Conservation (phyloP, 2,888 invertebrate genomes). For the Torymus tubicola region DNA sequence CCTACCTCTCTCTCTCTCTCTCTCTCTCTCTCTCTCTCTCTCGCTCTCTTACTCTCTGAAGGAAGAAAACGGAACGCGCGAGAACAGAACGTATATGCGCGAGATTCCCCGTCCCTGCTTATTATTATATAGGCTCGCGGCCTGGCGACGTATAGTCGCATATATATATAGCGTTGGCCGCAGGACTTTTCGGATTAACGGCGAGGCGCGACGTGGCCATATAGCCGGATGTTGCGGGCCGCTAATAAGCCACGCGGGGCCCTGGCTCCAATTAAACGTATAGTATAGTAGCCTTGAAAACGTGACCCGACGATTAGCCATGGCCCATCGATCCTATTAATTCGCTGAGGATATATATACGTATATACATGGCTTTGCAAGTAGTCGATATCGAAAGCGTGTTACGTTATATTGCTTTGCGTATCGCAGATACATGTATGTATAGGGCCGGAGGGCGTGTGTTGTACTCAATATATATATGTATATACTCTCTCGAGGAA, state of each 20-base stretch:
- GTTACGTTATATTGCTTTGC: no score
- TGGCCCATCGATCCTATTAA: constrained; percentile 69
- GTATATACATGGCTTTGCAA: neutral
- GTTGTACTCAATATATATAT: no score
- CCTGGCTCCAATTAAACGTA: constrained; percentile 74
- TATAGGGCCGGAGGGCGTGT: no score
- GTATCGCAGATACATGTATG: no score
- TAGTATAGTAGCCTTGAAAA: constrained; percentile 64
- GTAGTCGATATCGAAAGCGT: no score
- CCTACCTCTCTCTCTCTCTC: constrained; percentile 70
- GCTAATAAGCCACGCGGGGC: constrained; percentile 73
- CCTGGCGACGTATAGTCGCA: constrained; percentile 64
- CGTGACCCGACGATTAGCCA: constrained; percentile 69
- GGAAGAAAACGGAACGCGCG: constrained; percentile 69
- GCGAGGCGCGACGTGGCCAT: constrained; percentile 56
- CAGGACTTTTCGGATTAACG: constrained; percentile 75
- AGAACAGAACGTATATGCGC: constrained; percentile 61
- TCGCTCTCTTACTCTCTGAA: constrained; percentile 57
- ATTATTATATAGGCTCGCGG: constrained; percentile 72
- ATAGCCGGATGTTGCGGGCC: constrained; percentile 72
- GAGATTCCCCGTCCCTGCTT: constrained; percentile 66
- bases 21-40: constrained; percentile 51
- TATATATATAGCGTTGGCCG: neutral
- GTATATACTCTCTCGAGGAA: neutral
- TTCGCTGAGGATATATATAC: constrained; percentile 58